Percentiles rank a stretch among this genome's conserved stretches.
Evolutionary conservation across 2,113 vertebrate species (phyloP).

Genomic region (Atlantisia rogersi): DNA sequence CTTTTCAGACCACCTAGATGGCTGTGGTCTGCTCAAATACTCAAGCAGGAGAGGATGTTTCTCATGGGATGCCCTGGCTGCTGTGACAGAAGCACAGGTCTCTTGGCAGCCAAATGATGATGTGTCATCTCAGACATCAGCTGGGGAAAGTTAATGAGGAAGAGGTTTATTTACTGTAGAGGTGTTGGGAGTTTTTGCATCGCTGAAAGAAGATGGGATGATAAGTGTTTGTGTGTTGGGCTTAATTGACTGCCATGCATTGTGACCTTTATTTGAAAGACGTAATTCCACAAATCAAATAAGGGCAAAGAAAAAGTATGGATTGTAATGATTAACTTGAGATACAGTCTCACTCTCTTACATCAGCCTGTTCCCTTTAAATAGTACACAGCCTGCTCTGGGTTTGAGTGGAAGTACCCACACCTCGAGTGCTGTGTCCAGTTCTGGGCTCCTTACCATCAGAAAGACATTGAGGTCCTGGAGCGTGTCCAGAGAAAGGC

Average conservation of each 20-base stretch:
- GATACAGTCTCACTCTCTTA: not conserved
- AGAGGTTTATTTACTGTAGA: not conserved
- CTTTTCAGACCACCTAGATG: not conserved
- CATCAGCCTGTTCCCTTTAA: not conserved
- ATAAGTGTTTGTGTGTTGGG: not conserved
- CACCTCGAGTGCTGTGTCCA: no score
- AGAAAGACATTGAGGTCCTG: no score
- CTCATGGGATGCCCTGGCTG: not conserved
- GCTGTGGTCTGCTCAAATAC: not conserved
- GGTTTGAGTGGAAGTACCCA: not conserved
- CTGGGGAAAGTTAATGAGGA: not conserved
- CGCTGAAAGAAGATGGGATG: not conserved
- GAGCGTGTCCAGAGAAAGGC: no score
- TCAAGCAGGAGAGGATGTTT: not conserved
- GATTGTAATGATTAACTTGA: conserved; percentile 13
- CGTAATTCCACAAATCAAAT: not conserved
- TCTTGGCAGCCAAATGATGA: not conserved
- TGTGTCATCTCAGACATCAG: not conserved
- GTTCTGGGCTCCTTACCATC: no score
- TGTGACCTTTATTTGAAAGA: not conserved
- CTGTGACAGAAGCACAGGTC: not conserved
- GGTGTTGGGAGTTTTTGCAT: not conserved
- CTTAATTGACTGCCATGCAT: not conserved
- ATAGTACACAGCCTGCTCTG: not conserved
- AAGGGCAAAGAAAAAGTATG: not conserved